These are phyloP conservation scores for Bibio marci DNA, from an alignment of 2,888 invertebrate genomes.

Conservation along the genomic window DNA sequence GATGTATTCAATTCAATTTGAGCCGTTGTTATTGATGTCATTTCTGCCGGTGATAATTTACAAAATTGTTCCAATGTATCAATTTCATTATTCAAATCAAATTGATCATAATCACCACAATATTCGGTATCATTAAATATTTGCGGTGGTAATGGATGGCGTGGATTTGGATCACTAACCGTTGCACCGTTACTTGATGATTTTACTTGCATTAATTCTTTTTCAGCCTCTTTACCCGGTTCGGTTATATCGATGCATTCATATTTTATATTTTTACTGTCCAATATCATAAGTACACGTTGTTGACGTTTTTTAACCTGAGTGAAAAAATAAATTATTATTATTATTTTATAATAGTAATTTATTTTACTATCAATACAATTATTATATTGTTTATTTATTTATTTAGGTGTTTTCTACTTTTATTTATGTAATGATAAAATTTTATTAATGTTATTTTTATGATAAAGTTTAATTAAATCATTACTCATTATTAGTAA, in stretches of 20 bases:
- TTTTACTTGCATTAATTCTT: slow-evolving; percentile 84
- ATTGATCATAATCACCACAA: slow-evolving; percentile 78
- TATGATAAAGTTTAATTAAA: too few species aligned
- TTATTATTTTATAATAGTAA: too few species aligned
- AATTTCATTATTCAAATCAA: slow-evolving; percentile 80
- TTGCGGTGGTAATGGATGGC: slow-evolving; percentile 81
- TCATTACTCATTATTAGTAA: too few species aligned
- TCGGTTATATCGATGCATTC: slow-evolving; percentile 89
- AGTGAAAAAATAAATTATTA: slow-evolving; percentile 16
- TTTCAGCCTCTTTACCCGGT: slow-evolving; percentile 72
- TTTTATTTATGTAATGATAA: too few species aligned
- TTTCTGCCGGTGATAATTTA: slow-evolving; percentile 46
- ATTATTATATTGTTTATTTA: too few species aligned
- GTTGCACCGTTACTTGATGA: slow-evolving; percentile 58
- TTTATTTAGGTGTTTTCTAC: too few species aligned
- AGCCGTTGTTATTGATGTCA: slow-evolving; percentile 28
- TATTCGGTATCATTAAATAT: slow-evolving; percentile 77
- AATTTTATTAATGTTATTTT: too few species aligned
- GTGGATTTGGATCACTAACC: slow-evolving; percentile 51
- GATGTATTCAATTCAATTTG: slow-evolving; percentile 23
- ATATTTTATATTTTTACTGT: slow-evolving; percentile 79
- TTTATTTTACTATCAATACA: too few species aligned
- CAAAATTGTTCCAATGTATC: slow-evolving; percentile 79
- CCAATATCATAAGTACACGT: slow-evolving; percentile 81
- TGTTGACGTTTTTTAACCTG: slow-evolving; percentile 94